Conservation (phyloP, 2,888 invertebrate genomes). For the Mesopsocus fuscifrons region DNA sequence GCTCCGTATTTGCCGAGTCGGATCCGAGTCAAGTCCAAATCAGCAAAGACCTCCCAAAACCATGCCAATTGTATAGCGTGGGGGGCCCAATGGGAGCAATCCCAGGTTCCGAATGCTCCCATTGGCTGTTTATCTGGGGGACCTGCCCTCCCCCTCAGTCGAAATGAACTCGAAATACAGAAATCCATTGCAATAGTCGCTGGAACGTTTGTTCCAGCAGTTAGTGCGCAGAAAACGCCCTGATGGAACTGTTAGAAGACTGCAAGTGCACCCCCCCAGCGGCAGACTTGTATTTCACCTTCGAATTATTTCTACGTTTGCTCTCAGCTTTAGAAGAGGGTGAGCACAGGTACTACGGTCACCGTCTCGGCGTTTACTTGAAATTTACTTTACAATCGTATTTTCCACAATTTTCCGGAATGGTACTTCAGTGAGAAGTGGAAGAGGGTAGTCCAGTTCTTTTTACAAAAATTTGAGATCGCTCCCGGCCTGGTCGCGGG, state of each 20-base stretch:
- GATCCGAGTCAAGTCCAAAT: too few relatives aligned
- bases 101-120: background rate
- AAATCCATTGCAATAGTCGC: background rate
- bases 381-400: background rate
- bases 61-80: background rate
- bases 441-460: background rate
- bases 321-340: too few relatives aligned
- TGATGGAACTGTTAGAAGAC: background rate
- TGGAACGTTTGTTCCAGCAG: background rate
- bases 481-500: too few relatives aligned
- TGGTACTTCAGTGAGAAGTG: background rate
- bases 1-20: background rate
- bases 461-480: too few relatives aligned
- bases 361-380: background rate
- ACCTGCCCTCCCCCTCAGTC: background rate
- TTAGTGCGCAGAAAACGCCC: constrained; percentile 10
- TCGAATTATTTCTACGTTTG: background rate
- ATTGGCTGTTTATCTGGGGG: too few relatives aligned
- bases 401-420: background rate
- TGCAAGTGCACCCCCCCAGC: background rate
- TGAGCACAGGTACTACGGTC: too few relatives aligned
- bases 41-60: background rate
- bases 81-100: background rate
- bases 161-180: background rate
- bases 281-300: background rate